A percentile compares a stretch with the other conserved stretches of the same genome.
Conservation (phyloP, 2,797 vertebrate genomes). For the Amblyraja radiata region DNA sequence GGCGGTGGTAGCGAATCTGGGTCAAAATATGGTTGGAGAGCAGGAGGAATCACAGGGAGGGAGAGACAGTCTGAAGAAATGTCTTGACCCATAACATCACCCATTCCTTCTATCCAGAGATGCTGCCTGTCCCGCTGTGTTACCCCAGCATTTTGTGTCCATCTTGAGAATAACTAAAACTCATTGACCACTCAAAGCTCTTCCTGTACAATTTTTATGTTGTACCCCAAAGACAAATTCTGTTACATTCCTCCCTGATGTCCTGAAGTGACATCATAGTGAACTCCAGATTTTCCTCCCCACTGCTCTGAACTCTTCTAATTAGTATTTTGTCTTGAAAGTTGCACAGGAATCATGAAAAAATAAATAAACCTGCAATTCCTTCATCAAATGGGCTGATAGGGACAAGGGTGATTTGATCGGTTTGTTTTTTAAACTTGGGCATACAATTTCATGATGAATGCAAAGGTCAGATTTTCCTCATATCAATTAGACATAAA, state of each 20-base stretch:
- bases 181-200: neutral
- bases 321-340: neutral
- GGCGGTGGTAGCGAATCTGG: no score
- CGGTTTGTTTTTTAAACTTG: neutral
- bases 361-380: neutral
- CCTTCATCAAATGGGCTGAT: neutral
- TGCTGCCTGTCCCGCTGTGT: no score
- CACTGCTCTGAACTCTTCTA: neutral
- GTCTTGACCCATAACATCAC: no score
- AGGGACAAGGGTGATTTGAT: neutral
- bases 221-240: neutral
- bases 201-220: neutral
- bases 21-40: no score
- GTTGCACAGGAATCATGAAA: neutral
- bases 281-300: neutral
- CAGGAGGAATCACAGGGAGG: no score
- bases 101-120: no score
- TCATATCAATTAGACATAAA: neutral
- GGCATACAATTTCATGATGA: neutral
- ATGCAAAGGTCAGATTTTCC: neutral
- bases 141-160: no score
- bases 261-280: neutral
- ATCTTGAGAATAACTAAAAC: neutral
- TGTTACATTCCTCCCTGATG: neutral
- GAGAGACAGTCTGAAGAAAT: no score